Percentiles rank a stretch among this genome's conserved stretches.
phyloP scores from a whole-genome alignment of 53 echinoderm and acorn worm species.

The Holothuria scabra region DNA sequence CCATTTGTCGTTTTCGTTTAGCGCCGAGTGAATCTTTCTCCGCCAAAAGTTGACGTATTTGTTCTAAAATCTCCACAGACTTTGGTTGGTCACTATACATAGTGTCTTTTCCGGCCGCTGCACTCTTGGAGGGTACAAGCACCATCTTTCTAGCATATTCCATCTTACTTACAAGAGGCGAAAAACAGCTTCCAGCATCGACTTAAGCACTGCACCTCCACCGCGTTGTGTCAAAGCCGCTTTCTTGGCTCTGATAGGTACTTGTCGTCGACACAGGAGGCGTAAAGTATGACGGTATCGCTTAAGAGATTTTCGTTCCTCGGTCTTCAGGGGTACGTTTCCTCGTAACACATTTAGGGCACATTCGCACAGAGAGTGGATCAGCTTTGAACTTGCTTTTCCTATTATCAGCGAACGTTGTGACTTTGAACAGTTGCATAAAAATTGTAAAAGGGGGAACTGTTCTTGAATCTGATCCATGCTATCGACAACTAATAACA shows the following conservation, averaged over 20 bases:
- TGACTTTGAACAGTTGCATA: constrained; percentile 52
- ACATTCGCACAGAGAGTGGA: constrained; percentile 62
- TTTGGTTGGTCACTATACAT: too few relatives aligned
- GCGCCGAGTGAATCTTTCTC: not conserved
- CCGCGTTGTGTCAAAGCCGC: not conserved
- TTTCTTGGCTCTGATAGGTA: not conserved
- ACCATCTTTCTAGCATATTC: constrained; percentile 18
- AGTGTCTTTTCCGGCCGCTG: not conserved
- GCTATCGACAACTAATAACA: constrained; percentile 4
- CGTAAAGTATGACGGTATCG: not conserved
- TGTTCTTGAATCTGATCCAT: constrained; percentile 49
- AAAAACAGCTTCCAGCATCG: not conserved
- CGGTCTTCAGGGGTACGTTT: constrained; percentile 46
- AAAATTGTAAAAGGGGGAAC: constrained; percentile 61
- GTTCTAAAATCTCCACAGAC: not conserved
- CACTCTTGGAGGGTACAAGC: not conserved
- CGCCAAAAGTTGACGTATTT: not conserved
- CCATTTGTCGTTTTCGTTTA: not conserved
- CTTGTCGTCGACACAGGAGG: not conserved
- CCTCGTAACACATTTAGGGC: constrained; percentile 57
- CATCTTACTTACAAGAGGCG: constrained; percentile 6
- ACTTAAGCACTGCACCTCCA: not conserved
- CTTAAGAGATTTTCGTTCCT: not conserved
- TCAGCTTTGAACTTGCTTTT: too few relatives aligned
- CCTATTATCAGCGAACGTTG: constrained; percentile 61